Conservation (phyloP, 2,888 invertebrate genomes). For the Drosophila setosimentum region DNA sequence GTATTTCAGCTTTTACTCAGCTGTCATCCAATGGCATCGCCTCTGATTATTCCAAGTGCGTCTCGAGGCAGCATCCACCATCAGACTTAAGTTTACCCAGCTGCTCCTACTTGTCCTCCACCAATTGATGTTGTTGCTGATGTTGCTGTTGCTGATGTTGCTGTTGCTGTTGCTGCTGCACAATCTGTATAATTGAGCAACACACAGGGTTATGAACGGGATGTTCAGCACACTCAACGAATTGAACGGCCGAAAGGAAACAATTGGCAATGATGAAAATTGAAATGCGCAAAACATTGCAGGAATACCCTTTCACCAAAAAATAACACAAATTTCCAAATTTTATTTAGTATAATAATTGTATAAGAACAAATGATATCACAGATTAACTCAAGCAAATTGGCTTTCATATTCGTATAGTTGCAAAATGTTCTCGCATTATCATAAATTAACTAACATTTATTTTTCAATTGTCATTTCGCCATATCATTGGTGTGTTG, state of each 20-base stretch:
- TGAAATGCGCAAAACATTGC: neutral
- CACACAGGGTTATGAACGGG: slow-evolving; percentile 37
- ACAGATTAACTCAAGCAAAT: neutral
- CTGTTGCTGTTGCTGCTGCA: slow-evolving; percentile 27
- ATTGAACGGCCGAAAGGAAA: slow-evolving; percentile 54
- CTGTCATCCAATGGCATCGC: slow-evolving; percentile 38
- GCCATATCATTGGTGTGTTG: neutral
- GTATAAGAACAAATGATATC: neutral
- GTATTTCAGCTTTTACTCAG: slow-evolving; percentile 38
- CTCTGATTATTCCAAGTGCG: slow-evolving; percentile 70
- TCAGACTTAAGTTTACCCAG: slow-evolving; percentile 31
- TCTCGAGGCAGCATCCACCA: slow-evolving; percentile 44
- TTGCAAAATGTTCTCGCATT: neutral
- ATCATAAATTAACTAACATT: neutral
- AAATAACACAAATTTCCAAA: neutral
- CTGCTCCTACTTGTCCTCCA: neutral
- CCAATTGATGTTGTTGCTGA: neutral
- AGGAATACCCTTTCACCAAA: slow-evolving; percentile 12
- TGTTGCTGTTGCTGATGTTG: slow-evolving; percentile 14
- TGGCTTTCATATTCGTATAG: neutral
- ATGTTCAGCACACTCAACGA: slow-evolving; percentile 35
- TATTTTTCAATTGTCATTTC: neutral
- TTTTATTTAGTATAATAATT: neutral
- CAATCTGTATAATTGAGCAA: slow-evolving; percentile 76
- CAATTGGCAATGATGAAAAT: slow-evolving; percentile 29